phyloP scores from a whole-genome alignment of 2,113 vertebrate species.

The Sylvietta virens region DNA sequence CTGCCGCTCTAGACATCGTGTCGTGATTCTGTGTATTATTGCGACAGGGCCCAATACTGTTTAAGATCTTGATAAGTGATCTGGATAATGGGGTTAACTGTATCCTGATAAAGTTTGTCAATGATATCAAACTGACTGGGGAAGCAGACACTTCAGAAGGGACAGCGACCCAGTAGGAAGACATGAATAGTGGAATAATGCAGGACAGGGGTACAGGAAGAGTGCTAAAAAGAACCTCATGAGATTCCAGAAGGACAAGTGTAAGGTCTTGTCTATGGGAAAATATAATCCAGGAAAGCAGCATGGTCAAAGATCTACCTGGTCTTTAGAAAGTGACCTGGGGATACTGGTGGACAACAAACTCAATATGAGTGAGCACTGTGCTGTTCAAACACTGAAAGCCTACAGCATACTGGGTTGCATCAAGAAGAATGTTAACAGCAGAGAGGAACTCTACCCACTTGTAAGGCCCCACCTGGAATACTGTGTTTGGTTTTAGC shows the following conservation, averaged over 20 bases:
- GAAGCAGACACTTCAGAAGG: neutral
- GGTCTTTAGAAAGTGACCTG: neutral
- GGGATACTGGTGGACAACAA: neutral
- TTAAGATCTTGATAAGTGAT: neutral
- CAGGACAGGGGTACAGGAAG: neutral
- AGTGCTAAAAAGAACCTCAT: neutral
- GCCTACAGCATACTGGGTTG: neutral
- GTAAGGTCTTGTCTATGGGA: neutral
- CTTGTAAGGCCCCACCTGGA: neutral
- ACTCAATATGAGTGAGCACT: neutral
- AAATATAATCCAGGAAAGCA: neutral
- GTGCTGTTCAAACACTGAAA: neutral
- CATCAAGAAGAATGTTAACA: neutral
- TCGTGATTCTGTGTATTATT: no score
- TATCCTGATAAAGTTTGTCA: neutral
- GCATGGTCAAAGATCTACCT: neutral
- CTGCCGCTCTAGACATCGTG: no score
- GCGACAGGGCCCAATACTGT: fast-evolving
- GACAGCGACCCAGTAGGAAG: neutral
- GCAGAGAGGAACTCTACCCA: neutral
- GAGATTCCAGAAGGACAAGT: neutral
- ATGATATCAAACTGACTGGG: no score
- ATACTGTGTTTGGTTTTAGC: neutral
- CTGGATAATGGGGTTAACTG: neutral
- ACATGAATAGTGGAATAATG: neutral